Evolutionary conservation across 2,888 invertebrate genomes (phyloP), one percentile per base, ranked within the genome.

Genomic region (Drosophila borborema): DNA sequence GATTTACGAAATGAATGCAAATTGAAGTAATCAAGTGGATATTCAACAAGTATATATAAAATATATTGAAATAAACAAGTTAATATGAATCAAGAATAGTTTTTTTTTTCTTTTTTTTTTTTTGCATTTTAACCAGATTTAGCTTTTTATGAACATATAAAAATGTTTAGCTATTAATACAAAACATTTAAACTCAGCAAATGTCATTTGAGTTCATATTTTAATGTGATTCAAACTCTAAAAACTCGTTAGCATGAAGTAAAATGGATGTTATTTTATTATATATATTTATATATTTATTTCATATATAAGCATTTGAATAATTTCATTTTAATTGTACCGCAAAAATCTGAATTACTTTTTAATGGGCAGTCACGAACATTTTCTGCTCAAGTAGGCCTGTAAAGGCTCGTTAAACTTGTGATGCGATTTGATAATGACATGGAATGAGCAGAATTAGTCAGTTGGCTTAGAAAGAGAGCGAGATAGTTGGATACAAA

Each of bases 321-420:
- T 36, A 9, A 36, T 36, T 34, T 14, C 16, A 53, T 36, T 36
- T 36, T 53, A 36, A 36, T 36, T 53, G 34, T 23, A 54, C 1
- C 23, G n/a, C 31, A 12, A 31, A 10, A 49, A 12, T 36, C 16
- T 38, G 6, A 64, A 41, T 55, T 16, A 10, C 65, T 34, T 55
- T 51, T 46, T 54, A 55, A 56, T 74, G 45, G 43, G 10, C 49
- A 68, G 41, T 43, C 77, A 56, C 23, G 43, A 36, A 51, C 53
- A 66, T 72, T 79, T 79, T 64, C 51, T 71, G 82, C 89, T 60
- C 76, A 49, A 49, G 49, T 49, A 31, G 49, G 49, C 49, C 46
- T 69, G 67, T 75, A 75, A 86, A 82, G 70, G 53, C 48, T 56
- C 31, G 38, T 48, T 51, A 51, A 55, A 58, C 64, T 20, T 34